Conservation (phyloP, 2,113 vertebrate genomes). For the Naja naja region DNA sequence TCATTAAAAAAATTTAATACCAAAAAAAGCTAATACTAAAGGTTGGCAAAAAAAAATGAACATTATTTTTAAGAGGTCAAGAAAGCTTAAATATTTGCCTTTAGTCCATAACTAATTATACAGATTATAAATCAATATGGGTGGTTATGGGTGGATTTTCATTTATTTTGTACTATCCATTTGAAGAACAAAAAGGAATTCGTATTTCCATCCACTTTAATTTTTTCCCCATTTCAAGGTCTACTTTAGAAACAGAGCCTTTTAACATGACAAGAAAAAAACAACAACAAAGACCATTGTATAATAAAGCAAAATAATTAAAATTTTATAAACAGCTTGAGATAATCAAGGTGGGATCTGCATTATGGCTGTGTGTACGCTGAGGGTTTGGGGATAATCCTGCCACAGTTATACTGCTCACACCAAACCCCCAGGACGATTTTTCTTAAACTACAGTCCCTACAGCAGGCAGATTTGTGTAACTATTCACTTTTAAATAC, state of each 20-base stretch:
- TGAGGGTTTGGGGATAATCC: background rate
- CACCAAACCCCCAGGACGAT: background rate
- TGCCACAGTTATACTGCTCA: background rate
- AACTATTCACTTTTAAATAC: conserved; percentile 31
- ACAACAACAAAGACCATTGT: background rate
- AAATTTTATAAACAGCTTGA: background rate
- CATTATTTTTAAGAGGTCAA: background rate
- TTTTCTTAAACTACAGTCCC: background rate
- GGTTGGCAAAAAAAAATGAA: background rate
- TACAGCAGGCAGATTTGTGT: background rate
- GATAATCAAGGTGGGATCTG: background rate
- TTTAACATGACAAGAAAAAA: background rate
- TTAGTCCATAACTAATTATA: background rate
- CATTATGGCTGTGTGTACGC: background rate
- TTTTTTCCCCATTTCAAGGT: background rate
- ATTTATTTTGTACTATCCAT: background rate
- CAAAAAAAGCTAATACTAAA: background rate
- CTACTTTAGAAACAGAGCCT: background rate
- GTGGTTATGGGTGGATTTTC: background rate
- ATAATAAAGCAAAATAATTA: conserved; percentile 8
- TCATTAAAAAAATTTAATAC: conserved; percentile 15
- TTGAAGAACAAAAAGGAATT: background rate
- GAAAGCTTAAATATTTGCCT: background rate
- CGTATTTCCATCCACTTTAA: background rate
- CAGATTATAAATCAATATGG: background rate